Evolutionary conservation across 1,140 invertebrate genomes (phyloP), one percentile per base, ranked within the genome.

Genomic region (Ostrea denselamellosa): DNA sequence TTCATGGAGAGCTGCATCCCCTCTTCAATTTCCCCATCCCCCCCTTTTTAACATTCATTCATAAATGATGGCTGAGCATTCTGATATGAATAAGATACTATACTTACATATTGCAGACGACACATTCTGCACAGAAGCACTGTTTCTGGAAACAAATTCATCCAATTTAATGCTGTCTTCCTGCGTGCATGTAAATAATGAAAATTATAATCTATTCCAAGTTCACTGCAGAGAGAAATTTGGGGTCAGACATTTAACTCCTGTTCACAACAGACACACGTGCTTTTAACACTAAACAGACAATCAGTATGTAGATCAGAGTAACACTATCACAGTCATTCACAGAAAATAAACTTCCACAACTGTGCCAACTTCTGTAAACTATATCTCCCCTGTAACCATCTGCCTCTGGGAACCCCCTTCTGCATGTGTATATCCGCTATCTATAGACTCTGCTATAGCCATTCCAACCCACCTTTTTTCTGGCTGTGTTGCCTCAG

Each of bases 61-160:
- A 34, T 34, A 77, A 10, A 28, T 25, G 25, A 28, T 14, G 68
- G 28, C 68, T 25, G 56, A 10, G 12, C 28, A 77, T 34, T 25
- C 68, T 28, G 68, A 77, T 8, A 77, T 28, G 22, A 28, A 62
- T 62, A 17, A 17, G 54, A 56, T 28, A 28, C 4, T 77, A 25
- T 77, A 77, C 68, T 77, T 77, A 77, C 68, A 77, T 77, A 77
- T 77, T 77, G 25, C 68, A 77, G 68, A 77, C 68, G 28, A 77
- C 68, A 77, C 68, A 77, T 25, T 77, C 68, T 77, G 68, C 68
- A 62, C 14, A 77, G 68, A 77, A 77, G 22, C 68, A 28, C 28
- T 34, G 68, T 77, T 62, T 62, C n/a, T 19, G 56, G n/a, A 62
- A 62, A 62, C n/a, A 62, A 19, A 62, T 2, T 19, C 56, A 62